A percentile compares a stretch with the other conserved stretches of the same genome.
phyloP scores from a whole-genome alignment of 2,797 vertebrate genomes.

The Aphelocoma californica region DNA sequence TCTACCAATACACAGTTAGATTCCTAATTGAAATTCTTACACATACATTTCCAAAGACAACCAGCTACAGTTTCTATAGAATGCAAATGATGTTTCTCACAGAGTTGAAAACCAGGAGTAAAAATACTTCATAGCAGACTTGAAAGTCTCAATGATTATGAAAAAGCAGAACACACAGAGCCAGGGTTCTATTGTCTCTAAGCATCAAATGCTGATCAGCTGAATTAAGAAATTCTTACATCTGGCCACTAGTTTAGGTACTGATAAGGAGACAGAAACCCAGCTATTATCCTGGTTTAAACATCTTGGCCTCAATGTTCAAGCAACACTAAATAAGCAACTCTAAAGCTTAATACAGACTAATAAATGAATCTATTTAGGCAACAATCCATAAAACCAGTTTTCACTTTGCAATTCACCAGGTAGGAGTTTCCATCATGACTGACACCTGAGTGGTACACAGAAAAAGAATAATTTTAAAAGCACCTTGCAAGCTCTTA shows the following conservation, averaged over 20 bases:
- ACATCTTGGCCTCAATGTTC: neutral
- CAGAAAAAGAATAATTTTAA: neutral
- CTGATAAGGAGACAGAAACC: neutral
- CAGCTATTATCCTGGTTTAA: neutral
- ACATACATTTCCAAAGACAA: neutral
- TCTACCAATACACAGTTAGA: slow-evolving; percentile 14
- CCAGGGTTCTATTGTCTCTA: neutral
- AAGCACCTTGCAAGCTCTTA: neutral
- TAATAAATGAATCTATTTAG: neutral
- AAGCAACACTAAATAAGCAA: neutral
- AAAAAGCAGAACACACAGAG: neutral
- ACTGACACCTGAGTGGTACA: neutral
- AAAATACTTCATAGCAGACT: neutral
- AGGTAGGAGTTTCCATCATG: neutral
- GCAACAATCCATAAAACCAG: neutral
- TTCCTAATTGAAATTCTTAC: neutral
- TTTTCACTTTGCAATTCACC: neutral
- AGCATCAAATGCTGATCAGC: neutral
- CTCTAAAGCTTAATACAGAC: neutral
- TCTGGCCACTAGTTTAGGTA: neutral
- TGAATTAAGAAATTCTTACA: neutral
- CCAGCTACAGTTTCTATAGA: neutral
- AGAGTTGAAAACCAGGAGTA: neutral
- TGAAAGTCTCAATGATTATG: neutral
- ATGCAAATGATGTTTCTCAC: neutral